Percentiles rank a stretch among this genome's conserved stretches.
Evolutionary conservation across 2,797 vertebrate genomes (phyloP).

Genomic region (Masticophis lateralis): DNA sequence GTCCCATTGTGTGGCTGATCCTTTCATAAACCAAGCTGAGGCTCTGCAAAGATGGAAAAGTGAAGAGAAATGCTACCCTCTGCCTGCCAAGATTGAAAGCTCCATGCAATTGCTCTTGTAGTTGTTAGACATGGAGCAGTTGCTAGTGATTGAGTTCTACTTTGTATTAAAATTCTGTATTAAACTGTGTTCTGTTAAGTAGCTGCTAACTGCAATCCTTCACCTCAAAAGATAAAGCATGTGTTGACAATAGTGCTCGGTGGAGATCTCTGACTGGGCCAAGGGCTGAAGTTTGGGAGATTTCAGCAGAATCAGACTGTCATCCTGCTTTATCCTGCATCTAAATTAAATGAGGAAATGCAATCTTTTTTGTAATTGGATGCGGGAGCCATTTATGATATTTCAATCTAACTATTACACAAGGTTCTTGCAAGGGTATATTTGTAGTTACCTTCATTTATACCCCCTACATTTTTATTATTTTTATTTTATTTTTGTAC

Average conservation of each 20-base stretch:
- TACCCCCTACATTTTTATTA: not conserved
- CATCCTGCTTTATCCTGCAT: not conserved
- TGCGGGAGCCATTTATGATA: not conserved
- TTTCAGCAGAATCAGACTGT: not conserved
- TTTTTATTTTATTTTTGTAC: not conserved
- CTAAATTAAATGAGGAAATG: not conserved
- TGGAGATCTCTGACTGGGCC: not conserved
- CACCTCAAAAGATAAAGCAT: not conserved
- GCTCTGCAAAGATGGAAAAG: not conserved
- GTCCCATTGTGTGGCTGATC: not conserved
- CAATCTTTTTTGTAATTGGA: not conserved
- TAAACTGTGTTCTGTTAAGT: not conserved
- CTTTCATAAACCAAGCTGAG: not conserved
- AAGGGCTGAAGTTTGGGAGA: not conserved
- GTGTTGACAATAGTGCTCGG: not conserved
- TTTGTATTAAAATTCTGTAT: not conserved
- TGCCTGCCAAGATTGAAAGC: not conserved
- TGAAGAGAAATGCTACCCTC: not conserved
- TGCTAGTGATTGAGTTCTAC: not conserved
- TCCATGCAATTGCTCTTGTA: not conserved
- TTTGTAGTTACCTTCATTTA: not conserved
- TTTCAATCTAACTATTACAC: not conserved
- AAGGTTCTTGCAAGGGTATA: not conserved
- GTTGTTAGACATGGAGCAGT: not conserved
- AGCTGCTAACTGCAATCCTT: not conserved